Base-by-base conservation (phyloP, 2,797 vertebrate species). In the Pteronotus mesoamericanus region DNA sequence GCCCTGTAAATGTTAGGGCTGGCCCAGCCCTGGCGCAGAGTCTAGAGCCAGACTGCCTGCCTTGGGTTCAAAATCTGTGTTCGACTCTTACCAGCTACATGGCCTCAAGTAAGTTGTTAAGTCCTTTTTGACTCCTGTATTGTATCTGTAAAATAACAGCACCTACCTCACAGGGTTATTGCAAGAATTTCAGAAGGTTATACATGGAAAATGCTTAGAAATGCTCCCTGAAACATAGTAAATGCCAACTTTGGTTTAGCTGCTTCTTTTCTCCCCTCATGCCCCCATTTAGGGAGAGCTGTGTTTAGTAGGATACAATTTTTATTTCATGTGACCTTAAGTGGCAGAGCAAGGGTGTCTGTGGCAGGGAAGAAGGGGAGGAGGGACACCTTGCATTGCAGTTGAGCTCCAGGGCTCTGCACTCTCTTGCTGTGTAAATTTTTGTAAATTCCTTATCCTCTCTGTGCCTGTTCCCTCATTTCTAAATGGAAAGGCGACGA, bases 401-500 rank as follows among this genome's bases (percentile, higher is more conserved):
- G 44, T 29, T 44, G 88, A 68, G 39, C 21, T 61, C 55, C 1
- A 0, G 66, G 64, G 9, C 21, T 78, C 74, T 9, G 2, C 34
- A 1, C 19, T 85, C 48, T 86, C 46, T 83, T 8, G 21, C 72
- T 92, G 46, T 75, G 34, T 18, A 46, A 88, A 0, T 2, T 14
- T 88, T 74, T 90, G 68, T 57, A 44, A 57, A 46, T 86, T 39
- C 37, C 68, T 84, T 75, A 42, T n/a, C 64, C 9, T 91, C 85
- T 88, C 78, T 84, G 57, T 19, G n/a, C 46, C 46, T 82, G 72
- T 86, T 69, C 78, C 61, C 55, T 29, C 16, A 0, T 74, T 68
- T 82, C 71, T 85, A 51, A 39, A 29, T 44, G 34, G 79, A 48
- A 16, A 34, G 21, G 59, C 68, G 61, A 32, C 48, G n/a, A 68